These are phyloP conservation scores for Ophthalmolycus amberensis DNA, from an alignment of 2,113 vertebrate genomes.

Conservation along the genomic window DNA sequence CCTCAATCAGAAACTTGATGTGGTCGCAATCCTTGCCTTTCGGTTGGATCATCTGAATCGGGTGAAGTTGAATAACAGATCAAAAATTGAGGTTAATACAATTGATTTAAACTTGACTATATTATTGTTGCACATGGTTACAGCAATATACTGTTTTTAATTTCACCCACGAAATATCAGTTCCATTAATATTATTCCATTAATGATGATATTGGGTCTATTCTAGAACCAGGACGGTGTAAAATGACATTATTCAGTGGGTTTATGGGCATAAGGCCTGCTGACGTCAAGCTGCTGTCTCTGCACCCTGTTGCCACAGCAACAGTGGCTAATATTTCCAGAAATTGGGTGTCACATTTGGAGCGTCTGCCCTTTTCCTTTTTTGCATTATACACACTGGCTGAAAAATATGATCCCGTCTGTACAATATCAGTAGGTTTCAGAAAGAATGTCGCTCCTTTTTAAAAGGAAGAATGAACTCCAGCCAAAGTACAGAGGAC, in stretches of 20 bases:
- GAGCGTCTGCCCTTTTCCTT: slow-evolving; percentile 79
- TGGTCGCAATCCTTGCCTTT: slow-evolving; percentile 98
- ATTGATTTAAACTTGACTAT: not conserved
- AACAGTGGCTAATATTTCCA: slow-evolving; percentile 83
- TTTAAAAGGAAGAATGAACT: slow-evolving; percentile 42
- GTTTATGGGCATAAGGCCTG: slow-evolving; percentile 71
- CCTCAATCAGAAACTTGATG: slow-evolving; percentile 98
- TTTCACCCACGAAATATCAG: not conserved
- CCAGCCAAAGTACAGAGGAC: slow-evolving; percentile 15
- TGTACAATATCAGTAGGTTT: slow-evolving; percentile 62
- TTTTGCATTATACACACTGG: slow-evolving; percentile 72
- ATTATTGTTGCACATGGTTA: not conserved
- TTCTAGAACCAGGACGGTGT: slow-evolving; percentile 38
- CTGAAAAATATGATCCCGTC: slow-evolving; percentile 62
- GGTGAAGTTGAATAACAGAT: not conserved
- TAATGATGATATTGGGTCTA: slow-evolving; percentile 16
- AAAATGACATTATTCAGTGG: slow-evolving; percentile 73
- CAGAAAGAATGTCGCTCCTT: slow-evolving; percentile 48
- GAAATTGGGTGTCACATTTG: slow-evolving; percentile 84
- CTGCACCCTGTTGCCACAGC: slow-evolving; percentile 82
- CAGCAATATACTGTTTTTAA: not conserved
- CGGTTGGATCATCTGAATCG: slow-evolving; percentile 92
- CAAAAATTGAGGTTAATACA: not conserved
- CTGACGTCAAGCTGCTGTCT: slow-evolving; percentile 75
- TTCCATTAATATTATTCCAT: slow-evolving; percentile 7